These are phyloP conservation scores for Ctenicera cuprea DNA, from an alignment of 2,888 invertebrate genomes.

Conservation along the genomic window DNA sequence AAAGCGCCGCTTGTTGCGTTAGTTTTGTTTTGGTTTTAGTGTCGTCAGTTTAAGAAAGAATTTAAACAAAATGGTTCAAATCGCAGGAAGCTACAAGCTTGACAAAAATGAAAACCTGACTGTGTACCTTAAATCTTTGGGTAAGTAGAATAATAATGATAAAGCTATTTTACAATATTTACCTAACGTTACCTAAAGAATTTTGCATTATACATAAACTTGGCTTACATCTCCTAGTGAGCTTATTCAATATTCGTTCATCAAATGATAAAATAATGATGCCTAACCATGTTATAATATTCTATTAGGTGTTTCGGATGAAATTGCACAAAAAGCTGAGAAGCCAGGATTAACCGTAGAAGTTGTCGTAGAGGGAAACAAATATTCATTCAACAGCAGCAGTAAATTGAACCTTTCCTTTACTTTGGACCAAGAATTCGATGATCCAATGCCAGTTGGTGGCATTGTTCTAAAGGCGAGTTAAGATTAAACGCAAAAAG, in stretches of 20 bases:
- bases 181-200: too few relatives aligned
- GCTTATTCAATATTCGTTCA: conserved; percentile 26
- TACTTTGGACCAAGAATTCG: conserved; percentile 56
- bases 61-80: conserved; percentile 42
- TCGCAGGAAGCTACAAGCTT: conserved; percentile 53
- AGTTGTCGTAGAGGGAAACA: conserved; percentile 57
- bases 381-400: conserved; percentile 48
- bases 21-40: conserved; percentile 2
- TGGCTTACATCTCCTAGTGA: background rate
- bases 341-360: conserved; percentile 47
- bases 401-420: conserved; percentile 50
- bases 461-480: conserved; percentile 54
- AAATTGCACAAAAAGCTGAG: conserved; percentile 54
- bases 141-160: background rate
- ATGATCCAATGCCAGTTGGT: conserved; percentile 43
- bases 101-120: conserved; percentile 59
- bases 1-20: too few relatives aligned
- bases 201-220: conserved; percentile 13
- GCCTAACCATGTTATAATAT: too few relatives aligned
- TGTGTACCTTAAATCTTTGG: conserved; percentile 53
- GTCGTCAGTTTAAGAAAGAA: too few relatives aligned
- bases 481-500: background rate
- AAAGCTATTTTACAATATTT: too few relatives aligned
- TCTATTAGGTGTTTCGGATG: conserved; percentile 56
- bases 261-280: conserved; percentile 14